Conservation (phyloP, 2,113 vertebrate genomes). For the Nanorana parkeri region DNA sequence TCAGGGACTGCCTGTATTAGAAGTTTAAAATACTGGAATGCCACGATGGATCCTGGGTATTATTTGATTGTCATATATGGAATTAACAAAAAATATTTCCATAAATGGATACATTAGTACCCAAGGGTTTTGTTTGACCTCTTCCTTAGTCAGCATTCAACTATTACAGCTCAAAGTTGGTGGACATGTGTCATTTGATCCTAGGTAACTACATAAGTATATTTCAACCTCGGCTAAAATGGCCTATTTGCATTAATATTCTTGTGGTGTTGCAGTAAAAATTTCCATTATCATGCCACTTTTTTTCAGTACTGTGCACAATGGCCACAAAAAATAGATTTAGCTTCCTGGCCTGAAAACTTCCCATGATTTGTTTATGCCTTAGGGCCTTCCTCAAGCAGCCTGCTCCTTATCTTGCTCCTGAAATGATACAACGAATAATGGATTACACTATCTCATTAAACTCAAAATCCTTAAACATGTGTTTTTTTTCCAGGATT, state of each 20-base stretch:
- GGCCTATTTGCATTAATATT: conserved; percentile 12
- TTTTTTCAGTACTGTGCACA: conserved; percentile 4
- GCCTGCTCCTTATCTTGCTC: conserved; percentile 35
- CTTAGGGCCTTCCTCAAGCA: conserved; percentile 46
- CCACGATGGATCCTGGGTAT: too few relatives aligned
- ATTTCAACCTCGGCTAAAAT: conserved; percentile 3
- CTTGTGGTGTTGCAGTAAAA: not conserved
- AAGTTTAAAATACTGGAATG: too few relatives aligned
- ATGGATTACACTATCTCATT: conserved; percentile 46
- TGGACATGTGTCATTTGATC: too few relatives aligned
- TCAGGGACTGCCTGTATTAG: too few relatives aligned
- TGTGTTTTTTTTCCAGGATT: conserved; percentile 1
- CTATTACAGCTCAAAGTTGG: too few relatives aligned
- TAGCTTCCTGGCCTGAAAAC: conserved; percentile 45
- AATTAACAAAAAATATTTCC: too few relatives aligned
- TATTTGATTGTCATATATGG: too few relatives aligned
- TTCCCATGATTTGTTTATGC: conserved; percentile 50
- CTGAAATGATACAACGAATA: conserved; percentile 36
- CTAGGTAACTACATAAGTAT: not conserved
- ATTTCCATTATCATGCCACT: conserved; percentile 15
- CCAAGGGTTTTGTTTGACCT: too few relatives aligned
- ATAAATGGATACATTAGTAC: too few relatives aligned
- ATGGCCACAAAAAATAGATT: conserved; percentile 40
- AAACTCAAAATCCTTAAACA: conserved; percentile 24
- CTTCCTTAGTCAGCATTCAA: too few relatives aligned